Conservation (phyloP, 2,797 vertebrate species). For the Sciaenops ocellatus region DNA sequence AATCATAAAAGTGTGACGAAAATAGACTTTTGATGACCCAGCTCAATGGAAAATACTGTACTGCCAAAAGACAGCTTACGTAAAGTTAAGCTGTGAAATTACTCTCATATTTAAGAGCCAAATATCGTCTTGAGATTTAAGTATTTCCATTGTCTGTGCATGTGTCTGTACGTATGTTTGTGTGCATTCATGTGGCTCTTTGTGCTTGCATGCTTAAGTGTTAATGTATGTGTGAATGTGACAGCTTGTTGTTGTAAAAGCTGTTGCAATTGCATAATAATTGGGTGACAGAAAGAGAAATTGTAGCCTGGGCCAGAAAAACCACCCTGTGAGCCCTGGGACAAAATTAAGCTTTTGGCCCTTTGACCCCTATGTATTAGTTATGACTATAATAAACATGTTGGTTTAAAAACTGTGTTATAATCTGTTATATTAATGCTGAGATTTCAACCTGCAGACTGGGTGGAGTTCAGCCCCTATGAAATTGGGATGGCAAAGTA, state of each 20-base stretch:
- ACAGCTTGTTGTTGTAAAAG: background rate
- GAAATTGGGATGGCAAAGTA: slow-evolving; percentile 99
- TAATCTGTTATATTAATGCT: slow-evolving; percentile 15
- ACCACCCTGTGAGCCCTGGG: background rate
- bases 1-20: slow-evolving; percentile 1
- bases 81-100: background rate
- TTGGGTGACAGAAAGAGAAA: background rate
- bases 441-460: slow-evolving; percentile 86
- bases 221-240: background rate
- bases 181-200: background rate
- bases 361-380: too few species aligned
- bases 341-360: background rate
- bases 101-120: background rate
- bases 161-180: slow-evolving; percentile 17
- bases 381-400: background rate
- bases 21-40: slow-evolving; percentile 6
- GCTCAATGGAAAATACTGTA: slow-evolving; percentile 9
- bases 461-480: slow-evolving; percentile 98
- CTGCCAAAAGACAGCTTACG: slow-evolving; percentile 17
- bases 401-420: background rate
- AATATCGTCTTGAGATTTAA: slow-evolving; percentile 2
- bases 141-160: background rate
- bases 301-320: background rate
- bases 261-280: background rate
- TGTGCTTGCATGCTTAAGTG: background rate